Percentiles rank a stretch among this genome's conserved stretches.
Evolutionary conservation across 2,888 invertebrate species (phyloP).

Genomic region (Crepidodera aurea): DNA sequence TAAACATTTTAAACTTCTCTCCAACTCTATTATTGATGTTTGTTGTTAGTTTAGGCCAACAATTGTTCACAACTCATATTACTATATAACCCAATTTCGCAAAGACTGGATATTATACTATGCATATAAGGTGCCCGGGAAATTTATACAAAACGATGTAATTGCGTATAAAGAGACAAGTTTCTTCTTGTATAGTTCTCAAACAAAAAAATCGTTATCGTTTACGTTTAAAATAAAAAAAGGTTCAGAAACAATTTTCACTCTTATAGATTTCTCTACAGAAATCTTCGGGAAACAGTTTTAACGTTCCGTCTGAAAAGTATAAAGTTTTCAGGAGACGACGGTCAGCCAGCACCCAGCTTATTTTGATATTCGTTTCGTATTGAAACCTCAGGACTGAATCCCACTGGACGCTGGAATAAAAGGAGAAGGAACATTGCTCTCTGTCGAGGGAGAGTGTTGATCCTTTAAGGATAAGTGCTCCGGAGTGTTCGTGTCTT

Average conservation of each 20-base stretch:
- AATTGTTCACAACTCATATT: neutral
- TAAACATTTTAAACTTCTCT: neutral
- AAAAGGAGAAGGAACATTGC: conserved; percentile 9
- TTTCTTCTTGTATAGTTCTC: too few species aligned
- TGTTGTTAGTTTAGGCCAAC: neutral
- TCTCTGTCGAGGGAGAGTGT: conserved; percentile 8
- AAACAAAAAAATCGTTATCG: too few species aligned
- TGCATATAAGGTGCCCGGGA: too few species aligned
- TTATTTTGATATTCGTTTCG: neutral
- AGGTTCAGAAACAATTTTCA: too few species aligned
- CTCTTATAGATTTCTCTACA: too few species aligned
- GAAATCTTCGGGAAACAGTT: too few species aligned
- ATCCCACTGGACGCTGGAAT: conserved; percentile 9
- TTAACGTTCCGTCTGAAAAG: too few species aligned
- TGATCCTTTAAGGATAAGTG: conserved; percentile 27
- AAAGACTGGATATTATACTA: neutral
- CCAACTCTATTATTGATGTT: neutral
- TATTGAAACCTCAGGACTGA: neutral
- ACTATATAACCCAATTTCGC: neutral
- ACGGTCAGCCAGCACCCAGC: too few species aligned
- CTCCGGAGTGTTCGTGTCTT: conserved; percentile 18
- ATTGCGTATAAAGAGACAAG: too few species aligned
- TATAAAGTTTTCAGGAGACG: too few species aligned
- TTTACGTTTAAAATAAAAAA: too few species aligned
- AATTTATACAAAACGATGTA: too few species aligned